These are phyloP conservation scores for Parapsyche elsis DNA, from an alignment of 1,140 invertebrate species.

Conservation along the genomic window DNA sequence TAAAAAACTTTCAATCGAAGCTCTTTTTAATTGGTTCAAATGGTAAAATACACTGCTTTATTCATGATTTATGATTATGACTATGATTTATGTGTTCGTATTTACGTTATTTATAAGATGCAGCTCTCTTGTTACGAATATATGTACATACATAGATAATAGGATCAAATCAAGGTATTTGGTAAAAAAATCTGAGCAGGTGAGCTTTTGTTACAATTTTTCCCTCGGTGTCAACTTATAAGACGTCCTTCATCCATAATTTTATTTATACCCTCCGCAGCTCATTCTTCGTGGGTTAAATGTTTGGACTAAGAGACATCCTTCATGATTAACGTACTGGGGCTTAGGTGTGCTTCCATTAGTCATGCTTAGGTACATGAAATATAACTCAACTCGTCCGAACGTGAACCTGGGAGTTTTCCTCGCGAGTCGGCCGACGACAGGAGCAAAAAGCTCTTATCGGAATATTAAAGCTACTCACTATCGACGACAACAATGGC, in stretches of 20 bases:
- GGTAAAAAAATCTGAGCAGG: background rate
- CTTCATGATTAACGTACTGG: conserved; percentile 28
- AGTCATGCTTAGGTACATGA: conserved; percentile 30
- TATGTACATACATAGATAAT: background rate
- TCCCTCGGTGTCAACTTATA: background rate
- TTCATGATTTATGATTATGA: no score
- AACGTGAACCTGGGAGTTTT: background rate
- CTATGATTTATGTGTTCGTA: no score
- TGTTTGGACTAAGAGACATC: conserved; percentile 32
- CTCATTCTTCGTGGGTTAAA: conserved; percentile 19
- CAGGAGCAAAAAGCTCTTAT: background rate
- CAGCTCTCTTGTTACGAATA: background rate
- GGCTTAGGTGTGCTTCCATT: conserved; percentile 29
- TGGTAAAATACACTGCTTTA: no score
- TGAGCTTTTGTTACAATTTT: background rate
- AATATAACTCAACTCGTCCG: conserved; percentile 29
- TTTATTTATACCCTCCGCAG: conserved; percentile 5
- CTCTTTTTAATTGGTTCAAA: no score
- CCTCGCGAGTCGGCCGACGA: background rate
- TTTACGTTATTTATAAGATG: no score
- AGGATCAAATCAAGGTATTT: background rate
- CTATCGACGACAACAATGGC: background rate
- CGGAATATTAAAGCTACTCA: background rate
- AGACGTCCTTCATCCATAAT: conserved; percentile 21
- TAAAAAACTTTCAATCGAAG: no score